Conservation (phyloP, 2,888 invertebrate species). For the Polyploca ridens region DNA sequence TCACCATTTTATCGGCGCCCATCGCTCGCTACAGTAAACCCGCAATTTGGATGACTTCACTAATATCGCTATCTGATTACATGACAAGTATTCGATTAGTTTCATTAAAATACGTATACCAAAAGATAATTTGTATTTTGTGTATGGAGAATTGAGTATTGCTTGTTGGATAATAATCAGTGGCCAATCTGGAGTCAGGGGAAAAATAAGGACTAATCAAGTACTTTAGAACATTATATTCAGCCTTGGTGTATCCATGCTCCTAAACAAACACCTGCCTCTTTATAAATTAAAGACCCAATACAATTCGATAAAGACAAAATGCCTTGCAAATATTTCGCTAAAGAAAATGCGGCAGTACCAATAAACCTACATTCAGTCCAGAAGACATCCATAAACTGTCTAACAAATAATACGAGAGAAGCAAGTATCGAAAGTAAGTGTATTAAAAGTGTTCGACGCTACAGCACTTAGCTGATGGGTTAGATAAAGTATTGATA, state of each 20-base stretch:
- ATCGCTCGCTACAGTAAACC: neutral
- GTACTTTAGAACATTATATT: too few species aligned
- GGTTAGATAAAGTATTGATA: conserved; percentile 10
- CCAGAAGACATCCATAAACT: neutral
- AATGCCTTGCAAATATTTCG: too few species aligned
- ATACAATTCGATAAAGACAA: too few species aligned
- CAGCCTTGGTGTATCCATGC: too few species aligned
- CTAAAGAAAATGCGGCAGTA: too few species aligned
- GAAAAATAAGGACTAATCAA: too few species aligned
- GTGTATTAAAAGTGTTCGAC: neutral
- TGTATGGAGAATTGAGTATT: neutral
- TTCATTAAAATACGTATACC: neutral
- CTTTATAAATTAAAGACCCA: too few species aligned
- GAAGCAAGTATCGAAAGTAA: neutral
- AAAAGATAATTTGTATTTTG: neutral
- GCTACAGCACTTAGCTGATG: conserved; percentile 10
- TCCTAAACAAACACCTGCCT: too few species aligned
- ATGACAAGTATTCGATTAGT: neutral
- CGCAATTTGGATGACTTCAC: neutral
- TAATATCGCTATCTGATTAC: neutral
- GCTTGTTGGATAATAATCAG: too few species aligned
- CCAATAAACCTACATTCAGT: too few species aligned
- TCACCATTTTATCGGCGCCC: neutral
- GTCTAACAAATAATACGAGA: neutral
- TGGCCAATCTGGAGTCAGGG: too few species aligned